These are phyloP conservation scores for Eutolmus rufibarbis DNA, from an alignment of 2,888 invertebrate genomes.

Conservation along the genomic window DNA sequence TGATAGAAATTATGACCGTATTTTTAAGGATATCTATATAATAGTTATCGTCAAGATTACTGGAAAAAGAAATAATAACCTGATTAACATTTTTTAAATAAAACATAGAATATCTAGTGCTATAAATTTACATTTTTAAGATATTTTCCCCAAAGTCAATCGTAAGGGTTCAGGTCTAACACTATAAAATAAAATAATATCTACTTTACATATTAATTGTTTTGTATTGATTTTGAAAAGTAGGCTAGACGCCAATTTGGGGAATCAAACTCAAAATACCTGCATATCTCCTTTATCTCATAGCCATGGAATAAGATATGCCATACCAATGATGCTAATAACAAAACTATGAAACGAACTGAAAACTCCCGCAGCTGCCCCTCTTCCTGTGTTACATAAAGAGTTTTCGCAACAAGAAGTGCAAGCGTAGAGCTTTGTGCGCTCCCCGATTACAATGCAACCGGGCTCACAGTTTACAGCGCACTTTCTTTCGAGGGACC, in stretches of 20 bases:
- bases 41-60: not conserved
- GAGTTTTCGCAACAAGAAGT: slow-evolving; percentile 83
- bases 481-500: slow-evolving; percentile 85
- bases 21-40: not conserved
- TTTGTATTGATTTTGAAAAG: not conserved
- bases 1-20: not conserved
- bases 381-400: slow-evolving; percentile 79
- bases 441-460: slow-evolving; percentile 87
- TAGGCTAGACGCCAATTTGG: not conserved
- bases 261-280: not conserved
- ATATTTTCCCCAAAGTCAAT: no score
- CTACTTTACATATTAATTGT: no score
- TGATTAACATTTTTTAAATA: not conserved
- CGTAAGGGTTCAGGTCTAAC: no score
- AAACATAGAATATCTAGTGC: not conserved
- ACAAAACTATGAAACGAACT: not conserved
- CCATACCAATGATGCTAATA: not conserved
- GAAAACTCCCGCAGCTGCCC: slow-evolving; percentile 59
- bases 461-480: slow-evolving; percentile 84
- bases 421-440: slow-evolving; percentile 87
- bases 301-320: not conserved
- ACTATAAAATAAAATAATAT: no score
- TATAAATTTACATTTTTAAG: no score
- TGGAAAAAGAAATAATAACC: no score
- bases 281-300: not conserved